Base-by-base conservation (phyloP, 2,888 invertebrate genomes). In the Cephus spinipes region DNA sequence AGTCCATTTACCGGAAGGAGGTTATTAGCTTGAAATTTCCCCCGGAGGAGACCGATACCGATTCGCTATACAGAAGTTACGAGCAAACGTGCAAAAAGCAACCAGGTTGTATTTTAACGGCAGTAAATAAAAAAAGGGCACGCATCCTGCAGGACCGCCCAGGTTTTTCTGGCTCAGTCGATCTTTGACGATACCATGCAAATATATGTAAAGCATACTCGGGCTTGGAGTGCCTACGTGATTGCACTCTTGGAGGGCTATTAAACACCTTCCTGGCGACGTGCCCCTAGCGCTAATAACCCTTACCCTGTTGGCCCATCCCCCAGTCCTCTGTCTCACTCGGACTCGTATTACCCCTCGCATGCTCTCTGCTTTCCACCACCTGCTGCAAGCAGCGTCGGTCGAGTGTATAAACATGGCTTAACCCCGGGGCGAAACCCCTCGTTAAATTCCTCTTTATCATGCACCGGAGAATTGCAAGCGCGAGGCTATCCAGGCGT, bases 261-360 rank as follows among this genome's bases (percentile, higher is more conserved):
- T 90, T 91, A 90, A 90, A 89, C 88, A 89, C 88, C 89, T 88
- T 88, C 86, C 89, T 85, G 88, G 87, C 86, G 87, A 89, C 86
- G 86, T 86, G 85, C 83, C 85, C 83, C 81, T 81, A 80, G 77
- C 85, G 81, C 84, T 87, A 87, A 88, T 89, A 88, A 87, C 84
- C 79, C 79, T 36, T 76, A 73, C 79, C 78, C 79, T 77, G 68
- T 76, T 80, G 78, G 78, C 75, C 78, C 79, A 69, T 75, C n/a
- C 55, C 40, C 40, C 15, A 40, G 12, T 40, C 23, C 23, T 40
- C 40, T 40, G 40, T 40, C 40, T 40, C 40, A 40, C 40, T 40
- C 40, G 23, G 40, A 40, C 23, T 40, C 40, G 23, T 15, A 40
- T 23, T 23, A 23, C 9, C 40, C 15, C 40, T 40, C 40, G 40